phyloP scores from a whole-genome alignment of 1,140 invertebrate species.

The Rhopalosiphum padi region DNA sequence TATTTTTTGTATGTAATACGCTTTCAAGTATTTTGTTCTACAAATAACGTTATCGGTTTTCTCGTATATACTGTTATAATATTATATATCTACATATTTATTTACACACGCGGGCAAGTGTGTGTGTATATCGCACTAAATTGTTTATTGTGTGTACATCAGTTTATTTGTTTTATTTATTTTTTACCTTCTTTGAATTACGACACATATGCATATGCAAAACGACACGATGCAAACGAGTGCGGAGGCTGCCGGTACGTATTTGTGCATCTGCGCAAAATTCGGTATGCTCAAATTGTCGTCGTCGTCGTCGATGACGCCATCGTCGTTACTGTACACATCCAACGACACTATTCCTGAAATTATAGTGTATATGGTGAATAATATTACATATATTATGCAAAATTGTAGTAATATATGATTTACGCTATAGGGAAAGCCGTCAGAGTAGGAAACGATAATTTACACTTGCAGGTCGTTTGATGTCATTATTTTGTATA shows the following conservation, averaged over 20 bases:
- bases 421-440: background rate
- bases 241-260: slow-evolving; percentile 27
- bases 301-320: background rate
- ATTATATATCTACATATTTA: background rate
- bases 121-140: background rate
- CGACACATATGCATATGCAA: slow-evolving; percentile 45
- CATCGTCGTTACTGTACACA: background rate
- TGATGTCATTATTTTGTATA: background rate
- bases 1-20: background rate
- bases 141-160: background rate
- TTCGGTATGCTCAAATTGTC: background rate
- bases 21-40: background rate
- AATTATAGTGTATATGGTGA: background rate
- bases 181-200: slow-evolving; percentile 40
- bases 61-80: background rate
- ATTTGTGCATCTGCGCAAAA: slow-evolving; percentile 45
- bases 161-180: background rate
- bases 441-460: background rate
- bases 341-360: background rate
- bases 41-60: slow-evolving; percentile 3
- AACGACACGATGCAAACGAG: slow-evolving; percentile 37
- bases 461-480: background rate
- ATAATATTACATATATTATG: background rate
- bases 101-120: background rate
- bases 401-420: too few relatives aligned